These are phyloP conservation scores for Eretmocerus hayati DNA, from an alignment of 2,888 invertebrate species.

Conservation along the genomic window DNA sequence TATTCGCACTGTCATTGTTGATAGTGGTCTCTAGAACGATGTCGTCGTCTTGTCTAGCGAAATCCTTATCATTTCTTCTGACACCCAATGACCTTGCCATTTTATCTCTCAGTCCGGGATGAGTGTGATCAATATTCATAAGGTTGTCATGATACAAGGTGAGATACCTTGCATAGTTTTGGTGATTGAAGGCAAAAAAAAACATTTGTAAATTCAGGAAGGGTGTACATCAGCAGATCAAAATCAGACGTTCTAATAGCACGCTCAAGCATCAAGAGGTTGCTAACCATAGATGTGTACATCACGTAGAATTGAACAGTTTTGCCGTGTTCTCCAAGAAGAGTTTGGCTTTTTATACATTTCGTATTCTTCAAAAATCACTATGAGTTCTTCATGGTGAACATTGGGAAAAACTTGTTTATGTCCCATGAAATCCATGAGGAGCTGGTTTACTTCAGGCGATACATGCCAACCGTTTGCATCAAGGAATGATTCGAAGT, in stretches of 20 bases:
- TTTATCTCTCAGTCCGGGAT: conserved; percentile 16
- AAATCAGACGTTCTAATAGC: conserved; percentile 34
- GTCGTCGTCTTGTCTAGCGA: background rate
- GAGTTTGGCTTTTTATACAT: conserved; percentile 20
- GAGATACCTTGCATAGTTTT: conserved; percentile 21
- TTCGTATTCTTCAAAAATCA: conserved; percentile 13
- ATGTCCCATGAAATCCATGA: no score
- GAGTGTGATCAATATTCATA: conserved; percentile 13
- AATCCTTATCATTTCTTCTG: background rate
- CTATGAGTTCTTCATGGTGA: no score
- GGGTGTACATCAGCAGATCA: conserved; percentile 24
- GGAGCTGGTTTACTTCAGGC: no score
- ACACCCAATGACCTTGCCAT: conserved; percentile 5
- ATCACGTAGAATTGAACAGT: conserved; percentile 27
- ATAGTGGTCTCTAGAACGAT: background rate
- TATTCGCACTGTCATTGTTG: background rate
- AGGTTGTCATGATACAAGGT: conserved; percentile 19
- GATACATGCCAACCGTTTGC: no score
- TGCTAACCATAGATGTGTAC: conserved; percentile 8
- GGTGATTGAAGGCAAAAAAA: conserved; percentile 23
- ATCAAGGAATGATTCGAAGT: no score
- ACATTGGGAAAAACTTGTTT: no score
- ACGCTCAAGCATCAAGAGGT: conserved; percentile 23
- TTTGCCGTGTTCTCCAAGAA: conserved; percentile 21
- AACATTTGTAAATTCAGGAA: conserved; percentile 20